Conservation (phyloP, 2,797 vertebrate species). For the Ctenopoma kingsleyae region DNA sequence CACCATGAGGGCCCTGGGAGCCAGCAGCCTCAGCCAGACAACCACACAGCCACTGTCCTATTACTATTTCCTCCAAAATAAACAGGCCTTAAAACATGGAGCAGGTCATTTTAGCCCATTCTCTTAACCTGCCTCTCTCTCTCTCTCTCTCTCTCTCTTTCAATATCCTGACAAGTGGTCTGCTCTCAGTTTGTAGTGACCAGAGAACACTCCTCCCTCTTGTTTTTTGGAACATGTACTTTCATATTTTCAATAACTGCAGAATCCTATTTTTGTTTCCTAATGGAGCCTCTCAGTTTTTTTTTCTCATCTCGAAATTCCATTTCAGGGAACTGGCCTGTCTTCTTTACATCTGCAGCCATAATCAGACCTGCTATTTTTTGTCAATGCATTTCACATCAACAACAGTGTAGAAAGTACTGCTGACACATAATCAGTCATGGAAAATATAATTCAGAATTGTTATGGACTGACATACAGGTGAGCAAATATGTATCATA, state of each 20-base stretch:
- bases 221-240: constrained; percentile 69
- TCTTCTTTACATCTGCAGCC: constrained; percentile 46
- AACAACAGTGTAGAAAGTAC: constrained; percentile 55
- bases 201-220: constrained; percentile 63
- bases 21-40: constrained; percentile 53
- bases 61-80: constrained; percentile 73
- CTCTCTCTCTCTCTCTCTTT: constrained; percentile 34
- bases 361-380: constrained; percentile 43
- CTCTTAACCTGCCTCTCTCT: constrained; percentile 58
- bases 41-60: constrained; percentile 59
- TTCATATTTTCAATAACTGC: constrained; percentile 76
- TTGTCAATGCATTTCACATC: constrained; percentile 31
- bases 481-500: not conserved
- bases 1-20: constrained; percentile 67
- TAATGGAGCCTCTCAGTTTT: constrained; percentile 55
- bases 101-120: constrained; percentile 61
- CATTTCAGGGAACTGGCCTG: constrained; percentile 40
- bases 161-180: constrained; percentile 79
- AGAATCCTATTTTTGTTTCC: constrained; percentile 64
- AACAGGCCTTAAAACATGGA: constrained; percentile 66
- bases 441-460: constrained; percentile 39
- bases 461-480: constrained; percentile 23
- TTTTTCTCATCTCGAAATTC: constrained; percentile 42
- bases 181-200: constrained; percentile 64
- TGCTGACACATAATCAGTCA: constrained; percentile 53